Base-by-base conservation (phyloP, 92 coral and sea anemone genomes). In the Heliopora coerulea region DNA sequence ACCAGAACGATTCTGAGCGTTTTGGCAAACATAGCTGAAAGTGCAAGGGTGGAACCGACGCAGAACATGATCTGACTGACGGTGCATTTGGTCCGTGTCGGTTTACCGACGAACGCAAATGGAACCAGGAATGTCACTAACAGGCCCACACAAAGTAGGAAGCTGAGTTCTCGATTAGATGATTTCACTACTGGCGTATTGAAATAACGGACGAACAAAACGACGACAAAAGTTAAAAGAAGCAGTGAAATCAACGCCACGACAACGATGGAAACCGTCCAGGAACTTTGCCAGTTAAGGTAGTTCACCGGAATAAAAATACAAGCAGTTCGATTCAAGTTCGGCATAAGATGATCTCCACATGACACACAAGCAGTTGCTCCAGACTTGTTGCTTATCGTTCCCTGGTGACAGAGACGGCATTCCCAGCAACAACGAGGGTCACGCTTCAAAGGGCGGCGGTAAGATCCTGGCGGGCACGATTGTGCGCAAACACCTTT, bases 121-220 rank as follows among this genome's bases (percentile, higher is more conserved):
- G 97, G 97, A 49, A 86, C 75, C 49, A 91, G 77, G 52, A 89
- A 91, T 2, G 89, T 87, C 26, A 73, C 24, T 1, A 83, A 73
- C 19, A 91, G 73, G 30, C 88, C 81, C 10, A 83, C 27, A 19
- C 89, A 63, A 8, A 91, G 62, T 4, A 78, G 82, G 41, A 88
- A 49, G 58, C 96, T 91, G 19, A 91, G 84, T 66, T 91, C 97
- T 29, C 88, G 78, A 61, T 86, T 86, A 5, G 89, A 80, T 0
- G 97, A 92, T 42, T 83, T 87, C 14, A 91, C 88, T 13, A 88
- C 88, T 17, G 97, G 97, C 18, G 96, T 91, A 9, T 75, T 67
- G 28, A 74, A 73, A 65, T 83, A 63, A 32, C 81, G 84, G 15
- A 88, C 56, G 72, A 88, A 91, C 61, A 91, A 34, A 37, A 54